Evolutionary conservation across 1,140 invertebrate genomes (phyloP), one percentile per base, ranked within the genome.

Genomic region (Sminthurinus signatus): DNA sequence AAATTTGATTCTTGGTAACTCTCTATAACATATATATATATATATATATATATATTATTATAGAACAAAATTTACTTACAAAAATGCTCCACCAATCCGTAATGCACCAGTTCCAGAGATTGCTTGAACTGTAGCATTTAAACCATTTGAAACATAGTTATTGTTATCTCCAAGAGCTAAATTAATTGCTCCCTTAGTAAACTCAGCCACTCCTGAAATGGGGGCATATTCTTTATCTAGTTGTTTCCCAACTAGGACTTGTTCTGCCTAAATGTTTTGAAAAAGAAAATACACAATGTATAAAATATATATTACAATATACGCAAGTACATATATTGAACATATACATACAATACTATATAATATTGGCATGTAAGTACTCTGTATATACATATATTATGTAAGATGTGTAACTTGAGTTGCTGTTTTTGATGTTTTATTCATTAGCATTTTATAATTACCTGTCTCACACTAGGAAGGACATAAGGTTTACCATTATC

Each of bases 81-180:
- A 77, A 76, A 98, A 99, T 59, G 87, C 87, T 55, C 87, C 88
- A 44, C 95, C 96, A 67, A 98, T 84, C 65, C 90, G 83, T 2
- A 99, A 79, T n/a, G 96, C 90, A 39, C 97, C 97, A 52, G 97
- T 99, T 57, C 97, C 96, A 72, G 95, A 98, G 67, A 99, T 88
- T 56, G 88, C 86, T 82, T 93, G 86, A n/a, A 87, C 81, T 46
- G 87, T 88, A 10, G 83, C 81, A 80, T 87, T 88, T 80, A 92
- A 78, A 72, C 88, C 87, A 69, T 89, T 82, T 65, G 84, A 79
- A 29, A 96, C 74, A 23, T 87, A 81, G 58, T 82, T 75, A 69
- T 85, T 92, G 65, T 88, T 81, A 55, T 89, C 87, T 42, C 96
- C 95, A 72, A 99, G 85, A 39, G 96, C 96, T 62, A 99, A 79